Percentiles rank a stretch among this genome's conserved stretches.
These are phyloP conservation scores for Lamprotornis superbus DNA, from an alignment of 2,113 vertebrate species.

Conservation along the genomic window DNA sequence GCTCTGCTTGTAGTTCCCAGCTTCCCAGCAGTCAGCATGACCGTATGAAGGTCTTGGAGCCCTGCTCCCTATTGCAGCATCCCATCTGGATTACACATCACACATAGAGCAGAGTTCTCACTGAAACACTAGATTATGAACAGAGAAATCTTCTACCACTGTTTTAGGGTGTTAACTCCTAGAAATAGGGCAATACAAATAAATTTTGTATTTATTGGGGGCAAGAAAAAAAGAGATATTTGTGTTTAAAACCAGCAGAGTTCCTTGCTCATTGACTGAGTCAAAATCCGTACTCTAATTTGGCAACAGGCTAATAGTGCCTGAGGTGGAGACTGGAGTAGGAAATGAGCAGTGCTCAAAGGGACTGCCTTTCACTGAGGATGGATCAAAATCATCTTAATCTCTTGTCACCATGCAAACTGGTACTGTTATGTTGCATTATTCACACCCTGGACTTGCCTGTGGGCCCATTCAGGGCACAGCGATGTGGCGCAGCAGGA, in stretches of 20 bases:
- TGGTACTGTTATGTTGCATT: neutral
- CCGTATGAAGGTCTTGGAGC: neutral
- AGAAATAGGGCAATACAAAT: neutral
- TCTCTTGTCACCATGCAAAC: neutral
- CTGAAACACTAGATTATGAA: neutral
- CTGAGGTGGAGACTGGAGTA: neutral
- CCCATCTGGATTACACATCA: neutral
- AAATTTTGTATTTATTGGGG: neutral
- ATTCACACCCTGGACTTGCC: neutral
- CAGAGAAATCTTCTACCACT: neutral
- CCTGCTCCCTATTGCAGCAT: accelerated
- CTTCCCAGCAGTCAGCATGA: neutral
- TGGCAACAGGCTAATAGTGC: neutral
- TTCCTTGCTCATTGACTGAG: neutral
- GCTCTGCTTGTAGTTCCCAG: neutral
- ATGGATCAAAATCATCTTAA: neutral
- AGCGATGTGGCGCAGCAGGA: neutral
- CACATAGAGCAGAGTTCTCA: neutral
- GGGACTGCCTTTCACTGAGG: neutral
- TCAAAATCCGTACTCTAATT: neutral
- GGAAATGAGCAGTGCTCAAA: neutral
- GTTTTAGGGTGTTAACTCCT: neutral
- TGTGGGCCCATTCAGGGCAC: neutral
- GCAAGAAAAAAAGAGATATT: neutral
- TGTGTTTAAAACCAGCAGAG: neutral